Evolutionary conservation across 37 sponge, comb jelly and placozoan species (phyloP).

Genomic region (Crambe crambe): DNA sequence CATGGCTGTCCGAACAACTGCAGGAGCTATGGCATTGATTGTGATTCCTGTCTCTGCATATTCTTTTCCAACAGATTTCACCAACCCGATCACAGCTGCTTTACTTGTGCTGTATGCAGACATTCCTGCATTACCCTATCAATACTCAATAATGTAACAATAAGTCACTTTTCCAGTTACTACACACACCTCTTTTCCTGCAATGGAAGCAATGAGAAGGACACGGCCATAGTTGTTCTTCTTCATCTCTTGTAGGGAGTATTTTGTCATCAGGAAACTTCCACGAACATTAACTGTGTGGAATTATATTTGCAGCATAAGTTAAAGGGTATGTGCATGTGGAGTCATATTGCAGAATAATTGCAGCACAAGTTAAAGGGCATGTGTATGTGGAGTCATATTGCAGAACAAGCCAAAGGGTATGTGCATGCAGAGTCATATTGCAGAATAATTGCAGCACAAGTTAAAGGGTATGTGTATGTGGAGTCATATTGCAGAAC

Average conservation of each 20-base stretch:
- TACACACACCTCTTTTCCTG: conserved; percentile 72
- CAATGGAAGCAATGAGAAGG: conserved; percentile 77
- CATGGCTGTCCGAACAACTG: conserved; percentile 68
- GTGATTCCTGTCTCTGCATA: conserved; percentile 73
- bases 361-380: too few species aligned
- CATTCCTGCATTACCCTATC: conserved; percentile 79
- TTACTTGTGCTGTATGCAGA: conserved; percentile 72
- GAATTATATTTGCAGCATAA: background rate
- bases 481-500: too few species aligned
- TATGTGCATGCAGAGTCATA: too few species aligned
- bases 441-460: too few species aligned
- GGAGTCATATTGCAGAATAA: too few species aligned
- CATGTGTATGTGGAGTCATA: too few species aligned
- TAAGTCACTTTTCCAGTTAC: background rate
- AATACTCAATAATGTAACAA: background rate
- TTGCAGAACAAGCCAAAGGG: too few species aligned
- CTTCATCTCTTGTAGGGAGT: conserved; percentile 61
- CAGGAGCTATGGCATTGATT: conserved; percentile 80
- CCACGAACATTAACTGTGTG: conserved; percentile 78
- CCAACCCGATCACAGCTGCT: conserved; percentile 77
- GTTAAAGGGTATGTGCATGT: too few species aligned
- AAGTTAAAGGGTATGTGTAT: too few species aligned
- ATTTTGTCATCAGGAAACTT: conserved; percentile 71
- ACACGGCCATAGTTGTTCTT: conserved; percentile 71
- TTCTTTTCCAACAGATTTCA: conserved; percentile 79